Evolutionary conservation across 2,797 vertebrate genomes (phyloP).

Genomic region (Sebastes nivosus): DNA sequence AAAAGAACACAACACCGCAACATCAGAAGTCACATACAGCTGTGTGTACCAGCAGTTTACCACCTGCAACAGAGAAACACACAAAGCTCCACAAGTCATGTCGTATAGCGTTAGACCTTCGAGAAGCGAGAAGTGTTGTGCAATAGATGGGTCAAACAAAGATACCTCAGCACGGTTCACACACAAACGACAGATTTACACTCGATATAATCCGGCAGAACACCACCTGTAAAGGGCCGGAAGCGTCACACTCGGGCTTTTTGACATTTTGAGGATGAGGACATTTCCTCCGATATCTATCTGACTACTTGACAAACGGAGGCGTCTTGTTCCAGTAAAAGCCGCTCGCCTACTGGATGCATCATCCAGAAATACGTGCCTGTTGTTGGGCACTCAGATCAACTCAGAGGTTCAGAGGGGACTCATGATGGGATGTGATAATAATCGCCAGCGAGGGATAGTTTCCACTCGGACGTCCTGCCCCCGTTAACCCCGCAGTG

Average conservation of each 20-base stretch:
- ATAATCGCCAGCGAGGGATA: background rate
- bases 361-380: constrained; percentile 31
- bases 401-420: background rate
- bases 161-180: constrained; percentile 20
- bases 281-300: constrained; percentile 25
- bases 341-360: background rate
- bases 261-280: constrained; percentile 15
- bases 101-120: background rate
- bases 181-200: constrained; percentile 31
- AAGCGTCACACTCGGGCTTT: background rate
- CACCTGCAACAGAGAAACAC: constrained; percentile 40
- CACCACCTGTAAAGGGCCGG: background rate
- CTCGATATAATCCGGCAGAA: constrained; percentile 11
- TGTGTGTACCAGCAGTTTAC: constrained; percentile 51
- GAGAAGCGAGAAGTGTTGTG: constrained; percentile 21
- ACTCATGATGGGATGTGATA: constrained; percentile 24
- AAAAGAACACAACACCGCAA: constrained; percentile 60
- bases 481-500: background rate
- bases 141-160: constrained; percentile 7
- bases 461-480: constrained; percentile 63
- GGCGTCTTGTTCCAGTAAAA: constrained; percentile 36
- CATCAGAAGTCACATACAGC: constrained; percentile 61
- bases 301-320: background rate
- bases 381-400: background rate
- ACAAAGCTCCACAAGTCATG: constrained; percentile 43